Conservation (phyloP, 1,140 invertebrate species). For the Bilobella aurantiaca region DNA sequence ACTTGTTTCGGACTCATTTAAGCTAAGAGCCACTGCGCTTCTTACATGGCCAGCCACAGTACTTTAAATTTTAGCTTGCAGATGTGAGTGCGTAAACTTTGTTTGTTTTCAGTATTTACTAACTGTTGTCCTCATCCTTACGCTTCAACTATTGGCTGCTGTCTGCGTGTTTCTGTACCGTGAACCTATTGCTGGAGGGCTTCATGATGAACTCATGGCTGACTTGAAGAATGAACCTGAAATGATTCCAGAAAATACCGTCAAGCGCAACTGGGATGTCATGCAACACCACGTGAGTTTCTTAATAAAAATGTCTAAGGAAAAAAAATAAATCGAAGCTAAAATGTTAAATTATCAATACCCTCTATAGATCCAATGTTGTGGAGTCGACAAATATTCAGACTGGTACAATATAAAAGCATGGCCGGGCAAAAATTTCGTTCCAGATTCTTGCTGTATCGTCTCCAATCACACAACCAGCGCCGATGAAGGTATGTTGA, state of each 20-base stretch:
- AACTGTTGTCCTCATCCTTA: slow-evolving; percentile 65
- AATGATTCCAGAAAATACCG: slow-evolving; percentile 44
- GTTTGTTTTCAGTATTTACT: slow-evolving; percentile 62
- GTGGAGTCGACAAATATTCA: slow-evolving; percentile 67
- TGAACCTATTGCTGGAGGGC: slow-evolving; percentile 51
- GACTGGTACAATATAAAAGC: slow-evolving; percentile 75
- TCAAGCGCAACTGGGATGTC: slow-evolving; percentile 56
- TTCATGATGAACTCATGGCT: slow-evolving; percentile 53
- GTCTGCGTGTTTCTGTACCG: slow-evolving; percentile 66
- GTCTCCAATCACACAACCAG: neutral
- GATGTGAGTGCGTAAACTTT: no score
- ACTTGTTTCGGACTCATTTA: no score
- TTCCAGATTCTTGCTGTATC: slow-evolving; percentile 72
- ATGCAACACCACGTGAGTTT: slow-evolving; percentile 55
- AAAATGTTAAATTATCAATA: neutral
- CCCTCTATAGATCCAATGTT: slow-evolving; percentile 60
- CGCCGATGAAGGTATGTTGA: neutral
- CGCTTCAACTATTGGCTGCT: slow-evolving; percentile 64
- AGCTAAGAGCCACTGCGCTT: no score
- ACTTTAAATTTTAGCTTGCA: no score
- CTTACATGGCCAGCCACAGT: no score
- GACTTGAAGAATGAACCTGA: slow-evolving; percentile 35
- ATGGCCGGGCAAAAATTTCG: slow-evolving; percentile 59
- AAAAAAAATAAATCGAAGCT: no score
- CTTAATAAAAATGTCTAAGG: neutral